These are phyloP conservation scores for Anarrhichthys ocellatus DNA, from an alignment of 2,113 vertebrate genomes.

Conservation along the genomic window DNA sequence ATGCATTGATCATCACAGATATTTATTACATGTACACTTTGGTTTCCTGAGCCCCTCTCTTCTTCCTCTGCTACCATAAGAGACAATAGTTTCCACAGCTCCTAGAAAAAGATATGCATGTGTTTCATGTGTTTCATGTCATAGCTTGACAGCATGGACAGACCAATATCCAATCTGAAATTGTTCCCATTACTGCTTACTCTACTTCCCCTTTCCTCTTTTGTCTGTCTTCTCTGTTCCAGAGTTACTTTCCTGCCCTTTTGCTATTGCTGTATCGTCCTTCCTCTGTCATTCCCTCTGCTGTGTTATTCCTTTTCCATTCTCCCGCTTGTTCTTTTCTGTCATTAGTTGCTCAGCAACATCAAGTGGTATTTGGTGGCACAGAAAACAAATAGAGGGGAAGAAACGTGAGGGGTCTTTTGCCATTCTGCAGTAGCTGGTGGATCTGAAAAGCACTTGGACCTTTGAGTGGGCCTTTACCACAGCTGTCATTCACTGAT, in stretches of 20 bases:
- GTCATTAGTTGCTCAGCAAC: slow-evolving; percentile 76
- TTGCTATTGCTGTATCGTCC: slow-evolving; percentile 22
- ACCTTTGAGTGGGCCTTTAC: background rate
- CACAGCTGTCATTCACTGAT: slow-evolving; percentile 11
- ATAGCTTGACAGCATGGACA: background rate
- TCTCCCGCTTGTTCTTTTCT: slow-evolving; percentile 53
- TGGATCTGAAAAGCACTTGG: slow-evolving; percentile 30
- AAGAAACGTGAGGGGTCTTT: slow-evolving; percentile 46
- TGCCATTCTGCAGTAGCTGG: slow-evolving; percentile 28
- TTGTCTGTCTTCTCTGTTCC: slow-evolving; percentile 21
- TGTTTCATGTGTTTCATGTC: slow-evolving; percentile 22
- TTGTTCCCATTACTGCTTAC: background rate
- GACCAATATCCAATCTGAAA: slow-evolving; percentile 26
- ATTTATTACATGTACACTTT: too few species aligned
- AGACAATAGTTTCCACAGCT: background rate
- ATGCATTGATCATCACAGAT: background rate
- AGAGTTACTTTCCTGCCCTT: slow-evolving; percentile 28
- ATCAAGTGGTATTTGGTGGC: slow-evolving; percentile 56
- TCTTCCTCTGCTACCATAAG: background rate
- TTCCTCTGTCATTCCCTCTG: slow-evolving; percentile 27
- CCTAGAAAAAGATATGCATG: background rate
- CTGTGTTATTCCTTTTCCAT: slow-evolving; percentile 47
- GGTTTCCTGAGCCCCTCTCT: background rate
- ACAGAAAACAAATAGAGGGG: slow-evolving; percentile 30
- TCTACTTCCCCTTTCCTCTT: background rate